Evolutionary conservation across 2,888 invertebrate genomes (phyloP).

Genomic region (Ischnura elegans): DNA sequence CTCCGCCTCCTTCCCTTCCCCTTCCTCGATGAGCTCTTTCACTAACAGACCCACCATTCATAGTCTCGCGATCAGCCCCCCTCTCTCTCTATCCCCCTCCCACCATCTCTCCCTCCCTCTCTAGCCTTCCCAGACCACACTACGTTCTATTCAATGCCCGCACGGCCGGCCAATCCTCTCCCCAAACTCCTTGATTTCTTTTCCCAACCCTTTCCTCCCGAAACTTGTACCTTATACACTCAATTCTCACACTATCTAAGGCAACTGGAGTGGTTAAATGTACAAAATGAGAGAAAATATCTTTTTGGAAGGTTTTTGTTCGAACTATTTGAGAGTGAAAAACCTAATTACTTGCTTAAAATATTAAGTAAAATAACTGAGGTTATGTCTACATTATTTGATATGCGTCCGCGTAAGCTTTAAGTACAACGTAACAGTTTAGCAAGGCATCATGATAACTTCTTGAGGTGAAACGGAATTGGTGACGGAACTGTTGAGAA

Average conservation of each 20-base stretch:
- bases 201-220: neutral
- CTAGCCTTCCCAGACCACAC: neutral
- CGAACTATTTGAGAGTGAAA: neutral
- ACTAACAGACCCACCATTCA: constrained; percentile 49
- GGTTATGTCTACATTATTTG: too few relatives aligned
- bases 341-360: neutral
- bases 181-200: neutral
- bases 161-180: neutral
- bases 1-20: neutral
- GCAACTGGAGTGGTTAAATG: too few relatives aligned
- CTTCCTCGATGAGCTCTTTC: neutral
- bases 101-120: neutral
- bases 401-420: too few relatives aligned
- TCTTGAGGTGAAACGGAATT: too few relatives aligned
- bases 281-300: too few relatives aligned
- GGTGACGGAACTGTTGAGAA: too few relatives aligned
- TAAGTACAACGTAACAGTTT: too few relatives aligned
- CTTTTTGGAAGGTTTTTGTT: too few relatives aligned
- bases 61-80: constrained; percentile 14
- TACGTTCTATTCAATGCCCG: constrained; percentile 6
- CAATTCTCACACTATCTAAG: too few relatives aligned
- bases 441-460: too few relatives aligned
- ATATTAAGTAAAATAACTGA: too few relatives aligned
- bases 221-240: too few relatives aligned
- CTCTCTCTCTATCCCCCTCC: constrained; percentile 1